phyloP scores from a whole-genome alignment of 1,140 invertebrate species.

The Pseudomyrmex dendroicus region DNA sequence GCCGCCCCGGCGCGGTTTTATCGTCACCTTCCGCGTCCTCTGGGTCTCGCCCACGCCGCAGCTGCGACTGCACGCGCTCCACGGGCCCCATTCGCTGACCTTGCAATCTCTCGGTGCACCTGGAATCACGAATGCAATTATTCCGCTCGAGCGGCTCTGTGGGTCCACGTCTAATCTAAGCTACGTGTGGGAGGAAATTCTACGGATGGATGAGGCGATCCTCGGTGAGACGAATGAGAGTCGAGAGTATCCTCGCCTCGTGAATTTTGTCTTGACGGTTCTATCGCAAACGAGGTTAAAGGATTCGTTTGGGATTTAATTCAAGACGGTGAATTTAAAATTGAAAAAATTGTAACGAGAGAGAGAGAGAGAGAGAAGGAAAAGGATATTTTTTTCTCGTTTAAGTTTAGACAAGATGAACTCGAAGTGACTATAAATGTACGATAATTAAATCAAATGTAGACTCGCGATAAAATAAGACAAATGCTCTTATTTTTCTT shows the following conservation, averaged over 20 bases:
- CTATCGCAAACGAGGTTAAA: too few species aligned
- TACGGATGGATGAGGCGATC: slow-evolving; percentile 23
- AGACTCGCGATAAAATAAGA: too few species aligned
- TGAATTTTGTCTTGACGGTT: neutral
- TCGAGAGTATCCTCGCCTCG: neutral
- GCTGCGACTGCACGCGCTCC: slow-evolving; percentile 93
- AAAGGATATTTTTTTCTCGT: too few species aligned
- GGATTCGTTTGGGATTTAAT: too few species aligned
- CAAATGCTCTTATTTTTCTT: neutral
- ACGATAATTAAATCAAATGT: too few species aligned
- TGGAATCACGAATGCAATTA: slow-evolving; percentile 75
- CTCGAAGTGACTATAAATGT: too few species aligned
- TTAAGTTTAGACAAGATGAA: too few species aligned
- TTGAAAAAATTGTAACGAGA: too few species aligned
- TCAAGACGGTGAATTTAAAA: too few species aligned
- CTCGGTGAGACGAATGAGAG: slow-evolving; percentile 8
- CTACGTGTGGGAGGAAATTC: slow-evolving; percentile 37
- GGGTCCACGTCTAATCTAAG: slow-evolving; percentile 39
- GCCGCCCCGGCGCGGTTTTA: slow-evolving; percentile 91
- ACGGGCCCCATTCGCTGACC: slow-evolving; percentile 94
- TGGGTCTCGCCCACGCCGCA: slow-evolving; percentile 95
- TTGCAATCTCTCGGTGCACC: slow-evolving; percentile 90
- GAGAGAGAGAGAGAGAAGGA: too few species aligned
- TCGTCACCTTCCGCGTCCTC: slow-evolving; percentile 90
- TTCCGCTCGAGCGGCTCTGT: slow-evolving; percentile 41